Evolutionary conservation across 2,888 invertebrate species (phyloP), one percentile per base, ranked within the genome.

Genomic region (Cephus spinipes): DNA sequence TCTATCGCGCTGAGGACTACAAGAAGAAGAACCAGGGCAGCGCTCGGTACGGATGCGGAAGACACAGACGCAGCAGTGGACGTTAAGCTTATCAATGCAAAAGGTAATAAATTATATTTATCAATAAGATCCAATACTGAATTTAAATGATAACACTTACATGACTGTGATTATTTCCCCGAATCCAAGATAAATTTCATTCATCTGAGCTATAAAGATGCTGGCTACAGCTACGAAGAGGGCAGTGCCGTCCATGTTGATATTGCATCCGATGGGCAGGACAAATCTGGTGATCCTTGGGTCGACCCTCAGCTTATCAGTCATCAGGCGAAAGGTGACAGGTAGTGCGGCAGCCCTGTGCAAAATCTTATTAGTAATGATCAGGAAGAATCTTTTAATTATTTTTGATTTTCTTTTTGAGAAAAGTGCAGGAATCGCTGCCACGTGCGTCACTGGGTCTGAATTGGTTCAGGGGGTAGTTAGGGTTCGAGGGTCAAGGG

Each of bases 241-340:
- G 0, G 97, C 97, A 0, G 97, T 97, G 3, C 97, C 97, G 86
- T 97, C 97, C 97, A 98, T 97, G 92, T 98, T 98, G 90, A 98
- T 96, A 89, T 97, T 97, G 89, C 97, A 97, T 9, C 98, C 98
- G 84, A 98, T 96, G 0, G 98, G 98, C 15, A 98, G 93, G 74
- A 98, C 97, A 92, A 98, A 98, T 83, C 96, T 94, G 0, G 97
- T 96, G 85, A 98, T 95, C 81, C 97, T 94, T 68, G 95, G 94
- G 92, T 98, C 97, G 81, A 97, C 93, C 81, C 95, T 94, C 80
- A 97, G 93, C 78, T 96, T 96, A 82, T 97, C 96, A 91, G 97
- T 96, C 95, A 98, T 95, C 86, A 96, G 95, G 80, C 95, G 94
- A 92, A 97, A 96, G 73, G 97, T 97, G 79, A 98, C 95, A 36